A percentile compares a stretch with the other conserved stretches of the same genome.
Evolutionary conservation across 2,888 invertebrate genomes (phyloP).

Genomic region (Papilio protenor): DNA sequence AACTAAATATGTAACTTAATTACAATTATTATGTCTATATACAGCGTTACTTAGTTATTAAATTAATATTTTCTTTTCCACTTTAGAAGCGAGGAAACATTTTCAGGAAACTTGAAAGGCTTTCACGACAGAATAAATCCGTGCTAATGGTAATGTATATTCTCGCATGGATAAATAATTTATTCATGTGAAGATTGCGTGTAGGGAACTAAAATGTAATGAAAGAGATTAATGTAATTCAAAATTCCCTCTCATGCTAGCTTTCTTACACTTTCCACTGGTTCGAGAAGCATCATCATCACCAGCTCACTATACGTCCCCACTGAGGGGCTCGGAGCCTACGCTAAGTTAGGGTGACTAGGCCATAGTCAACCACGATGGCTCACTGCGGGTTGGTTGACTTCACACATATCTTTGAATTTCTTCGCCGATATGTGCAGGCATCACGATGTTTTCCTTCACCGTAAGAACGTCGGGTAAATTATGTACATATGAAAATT

Average conservation of each 20-base stretch:
- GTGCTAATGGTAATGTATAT: conserved; percentile 12
- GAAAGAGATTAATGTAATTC: neutral
- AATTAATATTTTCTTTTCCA: conserved; percentile 23
- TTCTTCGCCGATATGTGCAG: too few relatives aligned
- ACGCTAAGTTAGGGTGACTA: too few relatives aligned
- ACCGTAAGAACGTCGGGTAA: too few relatives aligned
- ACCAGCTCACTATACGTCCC: too few relatives aligned
- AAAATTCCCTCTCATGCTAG: neutral
- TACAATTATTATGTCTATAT: neutral
- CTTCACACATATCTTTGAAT: too few relatives aligned
- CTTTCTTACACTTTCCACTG: neutral
- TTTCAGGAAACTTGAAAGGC: conserved; percentile 19
- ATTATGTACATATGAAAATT: too few relatives aligned
- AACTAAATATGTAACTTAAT: neutral
- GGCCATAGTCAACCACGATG: too few relatives aligned
- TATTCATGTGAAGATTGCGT: conserved; percentile 16
- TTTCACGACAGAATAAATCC: conserved; percentile 24
- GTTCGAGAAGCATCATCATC: neutral
- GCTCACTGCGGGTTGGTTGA: too few relatives aligned
- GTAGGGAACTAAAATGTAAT: conserved; percentile 1
- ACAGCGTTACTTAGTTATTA: conserved; percentile 7
- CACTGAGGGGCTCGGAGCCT: too few relatives aligned
- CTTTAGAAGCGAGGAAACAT: conserved; percentile 9
- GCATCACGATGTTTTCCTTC: too few relatives aligned
- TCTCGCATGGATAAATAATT: conserved; percentile 13